Conservation (phyloP, 2,888 invertebrate genomes). For the Drosophila robusta region DNA sequence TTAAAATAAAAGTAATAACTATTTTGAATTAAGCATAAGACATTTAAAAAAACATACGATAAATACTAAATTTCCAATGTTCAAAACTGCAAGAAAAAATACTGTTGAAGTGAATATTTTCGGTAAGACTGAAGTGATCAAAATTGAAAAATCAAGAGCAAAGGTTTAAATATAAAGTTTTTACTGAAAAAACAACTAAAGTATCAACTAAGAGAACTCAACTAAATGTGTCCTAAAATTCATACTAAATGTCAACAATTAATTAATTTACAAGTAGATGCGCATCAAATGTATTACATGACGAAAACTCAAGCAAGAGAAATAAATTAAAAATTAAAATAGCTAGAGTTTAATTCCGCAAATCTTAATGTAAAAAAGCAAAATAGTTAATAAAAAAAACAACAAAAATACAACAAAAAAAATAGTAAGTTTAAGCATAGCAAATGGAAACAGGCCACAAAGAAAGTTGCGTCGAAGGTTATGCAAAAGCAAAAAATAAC, state of each 20-base stretch:
- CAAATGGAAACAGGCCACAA: slow-evolving; percentile 49
- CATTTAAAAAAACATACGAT: slow-evolving; percentile 5
- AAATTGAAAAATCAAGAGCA: slow-evolving; percentile 49
- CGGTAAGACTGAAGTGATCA: slow-evolving; percentile 80
- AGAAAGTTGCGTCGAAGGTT: slow-evolving; percentile 34
- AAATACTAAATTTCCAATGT: slow-evolving; percentile 40
- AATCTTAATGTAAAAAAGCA: slow-evolving; percentile 70
- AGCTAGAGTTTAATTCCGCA: slow-evolving; percentile 67
- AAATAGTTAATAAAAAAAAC: slow-evolving; percentile 11
- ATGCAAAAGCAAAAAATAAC: slow-evolving; percentile 6
- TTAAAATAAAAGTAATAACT: slow-evolving; percentile 42
- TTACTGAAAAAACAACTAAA: slow-evolving; percentile 28
- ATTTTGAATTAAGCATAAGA: slow-evolving; percentile 40
- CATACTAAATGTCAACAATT: slow-evolving; percentile 64
- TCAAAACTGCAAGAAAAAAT: slow-evolving; percentile 31
- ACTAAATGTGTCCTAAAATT: slow-evolving; percentile 72
- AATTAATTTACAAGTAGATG: slow-evolving; percentile 33
- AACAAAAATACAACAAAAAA: background rate
- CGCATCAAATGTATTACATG: slow-evolving; percentile 56
- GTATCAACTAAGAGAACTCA: slow-evolving; percentile 56
- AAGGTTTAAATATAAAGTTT: slow-evolving; percentile 46
- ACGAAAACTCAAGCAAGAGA: slow-evolving; percentile 15
- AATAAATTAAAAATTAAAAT: slow-evolving; percentile 40
- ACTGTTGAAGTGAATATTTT: slow-evolving; percentile 57
- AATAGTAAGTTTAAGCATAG: slow-evolving; percentile 39